Base-by-base conservation (phyloP, 2,797 vertebrate species). In the Labeo calbasu region DNA sequence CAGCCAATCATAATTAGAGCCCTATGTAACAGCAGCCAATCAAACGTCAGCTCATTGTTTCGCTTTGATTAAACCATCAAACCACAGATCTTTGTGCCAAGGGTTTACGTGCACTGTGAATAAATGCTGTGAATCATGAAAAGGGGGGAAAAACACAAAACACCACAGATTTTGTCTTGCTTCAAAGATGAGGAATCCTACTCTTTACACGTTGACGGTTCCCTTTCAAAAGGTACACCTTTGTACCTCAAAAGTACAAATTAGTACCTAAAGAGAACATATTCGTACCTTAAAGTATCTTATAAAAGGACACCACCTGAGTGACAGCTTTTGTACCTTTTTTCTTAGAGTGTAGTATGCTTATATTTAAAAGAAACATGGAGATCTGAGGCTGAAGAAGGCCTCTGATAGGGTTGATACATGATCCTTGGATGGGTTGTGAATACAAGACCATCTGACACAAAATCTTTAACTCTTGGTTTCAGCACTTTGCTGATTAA, bases 401-500 rank as follows among this genome's bases (percentile, higher is more conserved):
- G 32, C 43, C 32, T 57, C 32, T 53, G 65, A 53, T 66, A 11
- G 36, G 40, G 40, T 68, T 48, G 81, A 83, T 69, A 57, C 72
- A 77, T 83, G 73, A 69, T 70, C 51, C 36, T 69, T 46, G 51
- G 17, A 83, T 69, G 23, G 63, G 51, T 72, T 57, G 50, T 77
- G 50, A 66, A 14, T 43, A 71, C 66, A 78, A 53, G 40, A 71
- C 53, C 43, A 79, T 71, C 40, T 71, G 83, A 84, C 76, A 71
- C 57, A 79, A 84, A 84, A 84, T 78, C 82, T 77, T 83, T 83
- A 68, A 68, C 63, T 77, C 82, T 83, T 83, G 36, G 12, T 84
- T 84, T 84, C 28, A 84, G 76, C 83, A 70, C 76, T 79, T 71
- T 78, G 43, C 65, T 84, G 76, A 84, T 79, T 79, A 83, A 84